These are phyloP conservation scores for Schizopygopsis pylzovi DNA, from an alignment of 2,797 vertebrate species.

Conservation along the genomic window DNA sequence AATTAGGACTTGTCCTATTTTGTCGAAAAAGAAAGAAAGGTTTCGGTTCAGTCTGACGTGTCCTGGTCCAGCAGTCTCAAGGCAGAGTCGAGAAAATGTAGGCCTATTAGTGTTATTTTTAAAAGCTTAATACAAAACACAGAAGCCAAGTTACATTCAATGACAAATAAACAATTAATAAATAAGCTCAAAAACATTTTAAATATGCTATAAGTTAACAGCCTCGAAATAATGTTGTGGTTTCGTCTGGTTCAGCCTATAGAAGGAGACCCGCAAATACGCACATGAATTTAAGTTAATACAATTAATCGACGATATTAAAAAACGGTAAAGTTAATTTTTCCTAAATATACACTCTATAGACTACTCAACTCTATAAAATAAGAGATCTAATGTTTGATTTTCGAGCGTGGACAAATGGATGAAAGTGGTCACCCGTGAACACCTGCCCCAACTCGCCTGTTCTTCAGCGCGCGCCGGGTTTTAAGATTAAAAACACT, in stretches of 20 bases:
- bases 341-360: constrained; percentile 36
- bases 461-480: constrained; percentile 72
- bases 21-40: neutral
- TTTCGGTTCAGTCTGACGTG: neutral
- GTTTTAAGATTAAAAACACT: constrained; percentile 78
- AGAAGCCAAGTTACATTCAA: neutral
- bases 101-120: neutral
- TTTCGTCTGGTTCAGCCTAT: neutral
- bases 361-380: constrained; percentile 82
- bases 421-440: constrained; percentile 77
- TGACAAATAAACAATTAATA: neutral
- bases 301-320: constrained; percentile 7
- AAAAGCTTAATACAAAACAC: neutral
- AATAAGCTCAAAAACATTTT: neutral
- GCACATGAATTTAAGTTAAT: constrained; percentile 57
- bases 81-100: neutral
- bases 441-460: constrained; percentile 80
- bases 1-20: neutral
- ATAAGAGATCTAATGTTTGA: constrained; percentile 69
- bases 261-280: neutral
- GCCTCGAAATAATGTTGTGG: neutral
- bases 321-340: constrained; percentile 13
- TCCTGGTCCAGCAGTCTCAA: neutral
- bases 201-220: neutral
- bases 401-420: constrained; percentile 63